These are phyloP conservation scores for Psephotus haematonotus DNA, from an alignment of 2,113 vertebrate genomes.

Conservation along the genomic window DNA sequence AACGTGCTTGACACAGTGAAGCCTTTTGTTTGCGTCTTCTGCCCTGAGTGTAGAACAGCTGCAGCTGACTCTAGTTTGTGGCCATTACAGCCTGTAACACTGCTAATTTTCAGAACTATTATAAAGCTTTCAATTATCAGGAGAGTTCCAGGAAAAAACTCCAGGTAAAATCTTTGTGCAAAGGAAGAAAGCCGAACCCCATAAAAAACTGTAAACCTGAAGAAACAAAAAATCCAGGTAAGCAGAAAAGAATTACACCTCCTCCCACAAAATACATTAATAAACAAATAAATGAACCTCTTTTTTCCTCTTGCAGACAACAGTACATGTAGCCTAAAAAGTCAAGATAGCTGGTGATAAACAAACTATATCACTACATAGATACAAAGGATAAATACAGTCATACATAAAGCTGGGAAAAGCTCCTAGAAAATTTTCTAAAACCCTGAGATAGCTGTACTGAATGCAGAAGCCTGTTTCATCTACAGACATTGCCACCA, in stretches of 20 bases:
- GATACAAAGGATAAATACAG: not conserved
- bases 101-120: constrained; percentile 11
- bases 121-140: not conserved
- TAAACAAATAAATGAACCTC: not conserved
- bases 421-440: not conserved
- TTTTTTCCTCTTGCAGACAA: not conserved
- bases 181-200: not conserved
- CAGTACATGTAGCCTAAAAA: not conserved
- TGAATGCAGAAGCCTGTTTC: not conserved
- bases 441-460: not conserved
- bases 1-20: not conserved
- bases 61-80: not conserved
- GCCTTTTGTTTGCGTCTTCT: not conserved
- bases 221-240: not conserved
- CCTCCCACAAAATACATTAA: not conserved
- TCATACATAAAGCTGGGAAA: not conserved
- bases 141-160: not conserved
- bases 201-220: not conserved
- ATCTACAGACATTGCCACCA: not conserved
- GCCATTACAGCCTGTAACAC: not conserved
- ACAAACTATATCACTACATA: not conserved
- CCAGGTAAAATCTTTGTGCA: not conserved
- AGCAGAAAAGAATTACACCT: not conserved
- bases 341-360: not conserved
- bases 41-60: not conserved